These are phyloP conservation scores for Xenopus tropicalis DNA, from an alignment of 2,113 vertebrate genomes.

Conservation along the genomic window DNA sequence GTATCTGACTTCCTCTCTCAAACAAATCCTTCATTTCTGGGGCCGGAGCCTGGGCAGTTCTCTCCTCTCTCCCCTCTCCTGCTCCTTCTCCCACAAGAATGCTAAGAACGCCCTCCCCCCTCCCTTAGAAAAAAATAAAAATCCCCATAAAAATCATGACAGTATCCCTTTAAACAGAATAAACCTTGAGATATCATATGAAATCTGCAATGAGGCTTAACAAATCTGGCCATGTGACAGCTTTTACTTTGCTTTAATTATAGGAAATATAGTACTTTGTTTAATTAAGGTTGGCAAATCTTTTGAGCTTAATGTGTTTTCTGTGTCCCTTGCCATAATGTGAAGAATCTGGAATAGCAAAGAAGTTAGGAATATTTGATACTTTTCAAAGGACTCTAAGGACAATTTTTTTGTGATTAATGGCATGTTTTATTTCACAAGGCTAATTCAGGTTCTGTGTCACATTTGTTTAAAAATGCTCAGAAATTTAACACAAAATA, in stretches of 20 bases:
- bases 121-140: no score
- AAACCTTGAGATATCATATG: neutral
- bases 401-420: conserved; percentile 43
- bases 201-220: neutral
- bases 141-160: no score
- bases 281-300: conserved; percentile 18
- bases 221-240: neutral
- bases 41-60: no score
- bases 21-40: no score
- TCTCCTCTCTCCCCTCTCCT: no score
- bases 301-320: conserved; percentile 18
- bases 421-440: conserved; percentile 34
- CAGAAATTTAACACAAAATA: conserved; percentile 32
- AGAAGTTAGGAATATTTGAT: conserved; percentile 37
- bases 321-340: conserved; percentile 1
- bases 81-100: no score
- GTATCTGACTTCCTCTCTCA: no score
- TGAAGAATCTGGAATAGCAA: conserved; percentile 10
- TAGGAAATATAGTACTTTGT: neutral
- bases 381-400: conserved; percentile 38
- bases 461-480: conserved; percentile 30
- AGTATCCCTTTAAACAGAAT: no score
- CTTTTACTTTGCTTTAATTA: conserved; percentile 7
- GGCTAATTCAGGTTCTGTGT: conserved; percentile 40
- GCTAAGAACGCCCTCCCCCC: no score